These are phyloP conservation scores for Achroia grisella DNA, from an alignment of 1,140 invertebrate species.

Conservation along the genomic window DNA sequence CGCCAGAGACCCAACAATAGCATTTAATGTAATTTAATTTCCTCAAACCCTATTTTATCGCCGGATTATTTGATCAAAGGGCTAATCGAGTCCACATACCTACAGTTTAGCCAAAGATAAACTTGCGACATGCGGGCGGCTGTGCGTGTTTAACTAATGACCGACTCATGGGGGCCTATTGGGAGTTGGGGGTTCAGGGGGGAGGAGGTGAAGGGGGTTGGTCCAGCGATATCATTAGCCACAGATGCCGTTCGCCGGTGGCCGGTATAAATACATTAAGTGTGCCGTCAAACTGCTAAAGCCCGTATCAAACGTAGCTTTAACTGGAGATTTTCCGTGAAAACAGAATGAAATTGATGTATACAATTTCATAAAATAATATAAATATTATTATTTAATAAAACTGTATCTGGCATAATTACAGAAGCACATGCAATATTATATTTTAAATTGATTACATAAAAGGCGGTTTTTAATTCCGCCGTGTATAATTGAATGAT, in stretches of 20 bases:
- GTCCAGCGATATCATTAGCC: conserved; percentile 67
- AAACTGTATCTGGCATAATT: too few relatives aligned
- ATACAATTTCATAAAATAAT: too few relatives aligned
- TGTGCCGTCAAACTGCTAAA: conserved; percentile 66
- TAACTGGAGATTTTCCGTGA: conserved; percentile 20
- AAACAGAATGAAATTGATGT: neutral
- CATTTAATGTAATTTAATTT: conserved; percentile 70
- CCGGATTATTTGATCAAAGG: conserved; percentile 72
- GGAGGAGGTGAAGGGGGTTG: conserved; percentile 11
- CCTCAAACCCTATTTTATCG: conserved; percentile 67
- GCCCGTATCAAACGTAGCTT: conserved; percentile 42
- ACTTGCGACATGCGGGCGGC: conserved; percentile 69
- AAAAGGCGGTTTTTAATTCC: too few relatives aligned
- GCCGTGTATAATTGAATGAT: too few relatives aligned
- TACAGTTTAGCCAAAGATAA: conserved; percentile 70
- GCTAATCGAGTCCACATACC: conserved; percentile 68
- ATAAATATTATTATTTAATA: too few relatives aligned
- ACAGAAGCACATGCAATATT: too few relatives aligned
- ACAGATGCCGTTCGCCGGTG: conserved; percentile 64
- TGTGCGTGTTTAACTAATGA: conserved; percentile 72
- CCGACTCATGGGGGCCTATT: conserved; percentile 51
- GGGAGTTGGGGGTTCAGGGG: conserved; percentile 4
- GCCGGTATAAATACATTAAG: conserved; percentile 68
- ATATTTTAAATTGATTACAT: too few relatives aligned
- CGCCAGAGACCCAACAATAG: conserved; percentile 39